Evolutionary conservation across 2,797 vertebrate species (phyloP).

Genomic region (Sebastes minor): DNA sequence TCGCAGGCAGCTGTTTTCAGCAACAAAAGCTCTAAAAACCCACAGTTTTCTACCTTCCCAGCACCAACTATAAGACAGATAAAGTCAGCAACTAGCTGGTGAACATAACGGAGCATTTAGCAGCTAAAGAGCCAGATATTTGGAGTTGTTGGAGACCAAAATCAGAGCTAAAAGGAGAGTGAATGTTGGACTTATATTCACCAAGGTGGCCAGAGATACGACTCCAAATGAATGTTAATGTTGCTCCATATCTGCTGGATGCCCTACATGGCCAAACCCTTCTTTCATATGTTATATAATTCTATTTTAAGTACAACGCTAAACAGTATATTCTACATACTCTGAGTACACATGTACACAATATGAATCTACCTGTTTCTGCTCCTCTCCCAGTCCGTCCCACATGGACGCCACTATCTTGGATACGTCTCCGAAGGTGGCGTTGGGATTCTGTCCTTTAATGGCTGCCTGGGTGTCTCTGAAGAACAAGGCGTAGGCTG

Average conservation of each 20-base stretch:
- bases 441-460: constrained; percentile 97
- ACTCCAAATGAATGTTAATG: not conserved
- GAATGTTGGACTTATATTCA: not conserved
- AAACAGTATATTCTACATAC: too few relatives aligned
- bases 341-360: not conserved
- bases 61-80: not conserved
- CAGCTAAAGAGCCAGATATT: not conserved
- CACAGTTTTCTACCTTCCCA: not conserved
- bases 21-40: not conserved
- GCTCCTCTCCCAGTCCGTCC: constrained; percentile 97
- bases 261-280: not conserved
- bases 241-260: not conserved
- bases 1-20: not conserved
- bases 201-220: not conserved
- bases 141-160: constrained; percentile 2
- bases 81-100: not conserved
- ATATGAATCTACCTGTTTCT: constrained; percentile 89
- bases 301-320: not conserved
- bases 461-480: constrained; percentile 98
- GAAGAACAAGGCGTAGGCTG: constrained; percentile 98
- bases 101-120: not conserved
- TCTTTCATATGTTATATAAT: not conserved
- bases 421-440: constrained; percentile 96
- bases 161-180: not conserved
- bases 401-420: constrained; percentile 99